Base-by-base conservation (phyloP, 2,797 vertebrate genomes). In the Oreochromis mossambicus region DNA sequence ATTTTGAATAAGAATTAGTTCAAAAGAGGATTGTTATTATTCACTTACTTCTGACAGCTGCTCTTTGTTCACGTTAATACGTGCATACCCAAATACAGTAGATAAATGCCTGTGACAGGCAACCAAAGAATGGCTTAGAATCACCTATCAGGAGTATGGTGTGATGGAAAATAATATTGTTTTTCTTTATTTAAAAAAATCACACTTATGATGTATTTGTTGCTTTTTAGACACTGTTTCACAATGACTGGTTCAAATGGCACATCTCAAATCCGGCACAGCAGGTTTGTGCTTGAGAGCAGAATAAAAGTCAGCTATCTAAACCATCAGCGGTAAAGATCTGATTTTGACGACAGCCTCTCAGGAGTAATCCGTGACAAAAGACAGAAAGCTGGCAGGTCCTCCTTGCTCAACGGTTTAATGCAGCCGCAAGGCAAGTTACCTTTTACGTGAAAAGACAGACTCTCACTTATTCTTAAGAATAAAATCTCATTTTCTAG, bases 301-400 rank as follows among this genome's bases (percentile, higher is more conserved):
- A 34, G 50, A 32, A 36, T 26, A 68, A 24, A 78, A 38, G 38
- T 12, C 78, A 8, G 32, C 50, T 32, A 73, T 87, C 75, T 75
- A 26, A 61, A 77, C 43, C 26, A 87, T 82, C 38, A 77, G 70
- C 26, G 26, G 70, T 75, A 32, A 50, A 75, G 70, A 75, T 50
- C 70, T 75, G 79, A 78, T 87, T 81, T 83, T 73, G 56, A 66
- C 70, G 75, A 73, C 82, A 85, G 78, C 56, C 80, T 83, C 79
- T 88, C 78, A 11, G 55, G 78, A 77, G 81, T 82, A 68, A 89
- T 89, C 55, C 5, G 2, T 58, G 48, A 36, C 32, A 70, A 54
- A 83, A 78, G 54, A 83, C 38, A 78, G 79, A 80, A 63, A 76
- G 54, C 63, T 78, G 77, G 13, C 61, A 82, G 73, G 56, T 85